Evolutionary conservation across 2,797 vertebrate species (phyloP).

Genomic region (Sparus aurata): DNA sequence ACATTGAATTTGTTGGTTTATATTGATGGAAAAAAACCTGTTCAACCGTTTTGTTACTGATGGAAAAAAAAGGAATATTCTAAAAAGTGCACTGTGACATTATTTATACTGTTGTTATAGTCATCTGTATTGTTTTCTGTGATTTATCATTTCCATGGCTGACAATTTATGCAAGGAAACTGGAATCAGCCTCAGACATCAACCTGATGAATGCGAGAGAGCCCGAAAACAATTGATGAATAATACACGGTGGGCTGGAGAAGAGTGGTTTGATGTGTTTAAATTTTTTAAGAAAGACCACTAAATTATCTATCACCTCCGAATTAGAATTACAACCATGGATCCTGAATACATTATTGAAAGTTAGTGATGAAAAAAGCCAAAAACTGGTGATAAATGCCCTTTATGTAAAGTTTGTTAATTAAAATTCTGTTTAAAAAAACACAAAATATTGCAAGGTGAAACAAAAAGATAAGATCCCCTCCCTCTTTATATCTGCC

Average conservation of each 20-base stretch:
- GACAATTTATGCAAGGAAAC: not conserved
- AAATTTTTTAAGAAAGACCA: not conserved
- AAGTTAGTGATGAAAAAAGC: not conserved
- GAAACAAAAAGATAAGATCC: not conserved
- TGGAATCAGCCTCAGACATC: not conserved
- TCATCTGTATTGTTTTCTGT: not conserved
- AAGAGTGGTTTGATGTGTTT: not conserved
- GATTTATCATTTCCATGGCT: not conserved
- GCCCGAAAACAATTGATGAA: not conserved
- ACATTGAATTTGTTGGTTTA: too few species aligned
- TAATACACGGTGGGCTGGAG: not conserved
- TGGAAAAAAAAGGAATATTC: not conserved
- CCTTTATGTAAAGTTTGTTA: not conserved
- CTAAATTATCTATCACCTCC: slow-evolving; percentile 6
- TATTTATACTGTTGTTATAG: not conserved
- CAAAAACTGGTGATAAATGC: not conserved
- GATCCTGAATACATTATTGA: not conserved
- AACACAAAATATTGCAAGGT: not conserved
- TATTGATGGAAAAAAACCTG: not conserved
- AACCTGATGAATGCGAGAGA: not conserved
- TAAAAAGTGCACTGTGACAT: not conserved
- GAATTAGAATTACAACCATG: not conserved
- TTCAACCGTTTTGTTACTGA: not conserved
- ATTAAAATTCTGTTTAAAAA: not conserved
- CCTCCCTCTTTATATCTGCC: not conserved